Conservation (phyloP, 2,888 invertebrate species). For the Drosophila mayaguana region DNA sequence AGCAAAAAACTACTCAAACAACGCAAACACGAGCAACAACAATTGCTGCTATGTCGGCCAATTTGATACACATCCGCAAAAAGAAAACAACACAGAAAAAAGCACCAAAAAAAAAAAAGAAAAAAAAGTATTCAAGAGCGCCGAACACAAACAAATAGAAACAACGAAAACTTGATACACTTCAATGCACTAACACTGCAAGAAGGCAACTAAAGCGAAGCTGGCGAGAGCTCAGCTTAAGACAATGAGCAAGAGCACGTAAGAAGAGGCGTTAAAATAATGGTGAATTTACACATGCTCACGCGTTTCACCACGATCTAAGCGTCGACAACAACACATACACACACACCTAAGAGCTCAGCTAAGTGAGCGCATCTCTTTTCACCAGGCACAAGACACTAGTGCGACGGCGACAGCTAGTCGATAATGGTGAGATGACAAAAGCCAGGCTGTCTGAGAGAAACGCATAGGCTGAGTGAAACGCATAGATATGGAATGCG, state of each 20-base stretch:
- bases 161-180: constrained; percentile 29
- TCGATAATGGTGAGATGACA: not conserved
- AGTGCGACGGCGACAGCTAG: not conserved
- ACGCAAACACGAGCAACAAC: constrained; percentile 21
- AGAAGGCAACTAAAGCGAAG: not conserved
- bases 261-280: not conserved
- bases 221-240: not conserved
- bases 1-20: constrained; percentile 14
- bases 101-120: not conserved
- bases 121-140: not conserved
- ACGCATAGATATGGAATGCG: not conserved
- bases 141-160: not conserved
- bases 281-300: not conserved
- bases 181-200: constrained; percentile 15
- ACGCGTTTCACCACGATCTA: not conserved
- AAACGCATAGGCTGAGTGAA: not conserved
- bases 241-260: not conserved
- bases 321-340: not conserved
- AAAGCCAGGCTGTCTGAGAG: constrained; percentile 3
- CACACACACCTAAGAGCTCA: no score
- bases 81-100: not conserved
- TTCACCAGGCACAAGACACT: not conserved
- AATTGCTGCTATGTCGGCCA: constrained; percentile 37
- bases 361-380: not conserved
- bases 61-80: constrained; percentile 50